Base-by-base conservation (phyloP, 2,113 vertebrate species). In the Noctilio leporinus region DNA sequence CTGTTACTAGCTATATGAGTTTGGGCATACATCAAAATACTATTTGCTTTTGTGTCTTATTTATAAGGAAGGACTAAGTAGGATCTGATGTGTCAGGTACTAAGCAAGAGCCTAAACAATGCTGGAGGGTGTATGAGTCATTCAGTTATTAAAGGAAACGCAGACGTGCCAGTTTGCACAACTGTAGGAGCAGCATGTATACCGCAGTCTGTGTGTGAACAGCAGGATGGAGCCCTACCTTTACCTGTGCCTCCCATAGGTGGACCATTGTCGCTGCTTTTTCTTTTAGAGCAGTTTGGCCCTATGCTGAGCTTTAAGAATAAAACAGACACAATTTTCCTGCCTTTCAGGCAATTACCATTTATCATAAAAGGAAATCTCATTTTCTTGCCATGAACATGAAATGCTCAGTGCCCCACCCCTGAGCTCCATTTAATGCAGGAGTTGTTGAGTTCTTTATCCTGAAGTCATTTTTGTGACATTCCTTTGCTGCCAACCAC, bases 371-470 rank as follows among this genome's bases (percentile, higher is more conserved):
- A 85, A 73, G 12, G 8, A 14, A 70, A 9, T 33, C 15, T 78
- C n/a, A 83, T 64, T 89, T 89, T 86, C 38, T 70, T 62, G 69
- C 69, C 40, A 30, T 9, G n/a, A 85, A 82, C 64, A 65, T 12
- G 1, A 89, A 65, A 35, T 45, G 43, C 89, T 78, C 91, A 10
- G 30, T 17, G 47, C 33, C 19, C 14, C 20, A 19, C 24, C 7
- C 43, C 3, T 45, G 2, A 7, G 28, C 86, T 81, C 51, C 10
- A 64, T 72, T 72, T 35, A 77, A 11, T 81, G 26, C 45, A 45
- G 53, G 55, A 96, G 33, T 78, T 55, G 35, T 67, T 62, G 57
- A 91, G 90, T 84, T 94, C 43, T 90, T 96, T 89, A 95, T 92
- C 26, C 38, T 53, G n/a, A 5, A 76, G n/a, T 26, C 40, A 33